Evolutionary conservation across 2,113 vertebrate genomes (phyloP).

Genomic region (Tichodroma muraria): DNA sequence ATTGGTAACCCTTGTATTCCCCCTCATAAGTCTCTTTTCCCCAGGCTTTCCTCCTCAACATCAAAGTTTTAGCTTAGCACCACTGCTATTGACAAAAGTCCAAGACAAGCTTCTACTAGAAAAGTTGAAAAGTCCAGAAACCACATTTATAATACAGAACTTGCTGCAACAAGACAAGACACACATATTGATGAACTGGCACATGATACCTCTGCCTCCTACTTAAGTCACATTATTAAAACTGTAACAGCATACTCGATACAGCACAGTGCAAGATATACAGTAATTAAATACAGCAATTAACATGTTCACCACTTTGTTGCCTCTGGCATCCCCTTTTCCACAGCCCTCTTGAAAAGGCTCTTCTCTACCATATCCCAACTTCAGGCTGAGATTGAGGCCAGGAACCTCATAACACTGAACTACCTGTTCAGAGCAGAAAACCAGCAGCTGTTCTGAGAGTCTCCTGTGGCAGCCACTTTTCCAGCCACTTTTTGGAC

Average conservation of each 20-base stretch:
- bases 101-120: slow-evolving; percentile 25
- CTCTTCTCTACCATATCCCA: not conserved
- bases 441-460: not conserved
- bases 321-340: not conserved
- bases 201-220: not conserved
- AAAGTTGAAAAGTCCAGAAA: not conserved
- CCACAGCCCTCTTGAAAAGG: not conserved
- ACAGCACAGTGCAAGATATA: not conserved
- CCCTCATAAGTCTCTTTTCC: not conserved
- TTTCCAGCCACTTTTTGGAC: not conserved
- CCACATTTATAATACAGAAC: not conserved
- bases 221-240: not conserved
- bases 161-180: slow-evolving; percentile 31
- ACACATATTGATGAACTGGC: slow-evolving; percentile 17
- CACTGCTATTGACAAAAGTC: not conserved
- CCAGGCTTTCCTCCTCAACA: not conserved
- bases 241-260: not conserved
- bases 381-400: not conserved
- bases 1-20: not conserved
- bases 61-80: slow-evolving; percentile 9
- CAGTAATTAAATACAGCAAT: not conserved
- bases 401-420: not conserved
- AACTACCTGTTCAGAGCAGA: not conserved
- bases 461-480: not conserved
- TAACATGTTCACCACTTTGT: not conserved